These are phyloP conservation scores for Takifugu bimaculatus DNA, from an alignment of 2,113 vertebrate genomes.

Conservation along the genomic window DNA sequence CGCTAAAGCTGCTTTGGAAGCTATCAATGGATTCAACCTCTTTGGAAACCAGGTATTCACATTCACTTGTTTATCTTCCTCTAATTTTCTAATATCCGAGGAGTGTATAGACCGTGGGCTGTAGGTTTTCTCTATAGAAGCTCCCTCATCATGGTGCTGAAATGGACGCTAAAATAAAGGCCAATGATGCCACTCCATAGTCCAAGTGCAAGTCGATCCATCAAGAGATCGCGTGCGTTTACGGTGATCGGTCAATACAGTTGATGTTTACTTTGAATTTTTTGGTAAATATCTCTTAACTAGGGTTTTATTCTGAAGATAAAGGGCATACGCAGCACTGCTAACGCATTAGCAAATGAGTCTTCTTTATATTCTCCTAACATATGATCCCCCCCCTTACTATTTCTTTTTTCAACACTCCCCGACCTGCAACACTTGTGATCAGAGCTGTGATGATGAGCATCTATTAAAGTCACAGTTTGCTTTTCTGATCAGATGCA, in stretches of 20 bases:
- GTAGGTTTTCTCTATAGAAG: slow-evolving; percentile 1
- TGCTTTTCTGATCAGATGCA: slow-evolving; percentile 26
- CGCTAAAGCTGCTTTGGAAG: slow-evolving; percentile 96
- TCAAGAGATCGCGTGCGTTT: too few relatives aligned
- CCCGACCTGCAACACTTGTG: neutral
- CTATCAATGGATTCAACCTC: slow-evolving; percentile 98
- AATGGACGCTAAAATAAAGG: slow-evolving; percentile 2
- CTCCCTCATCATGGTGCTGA: too few relatives aligned
- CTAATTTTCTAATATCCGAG: neutral
- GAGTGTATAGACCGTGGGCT: neutral
- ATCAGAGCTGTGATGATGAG: neutral
- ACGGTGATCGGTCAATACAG: neutral
- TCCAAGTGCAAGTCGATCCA: neutral
- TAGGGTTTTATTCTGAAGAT: slow-evolving; percentile 4
- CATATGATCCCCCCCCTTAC: slow-evolving; percentile 12
- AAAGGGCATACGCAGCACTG: slow-evolving; percentile 38
- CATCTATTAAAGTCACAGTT: slow-evolving; percentile 29
- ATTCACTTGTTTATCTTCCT: neutral
- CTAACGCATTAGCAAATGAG: slow-evolving; percentile 46
- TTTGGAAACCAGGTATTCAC: slow-evolving; percentile 93
- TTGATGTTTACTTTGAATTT: slow-evolving; percentile 20
- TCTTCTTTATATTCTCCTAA: slow-evolving; percentile 17
- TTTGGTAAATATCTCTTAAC: slow-evolving; percentile 6
- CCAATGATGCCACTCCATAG: slow-evolving; percentile 3
- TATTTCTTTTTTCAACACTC: neutral